These are phyloP conservation scores for Haemorhous mexicanus DNA, from an alignment of 2,113 vertebrate species.

Conservation along the genomic window DNA sequence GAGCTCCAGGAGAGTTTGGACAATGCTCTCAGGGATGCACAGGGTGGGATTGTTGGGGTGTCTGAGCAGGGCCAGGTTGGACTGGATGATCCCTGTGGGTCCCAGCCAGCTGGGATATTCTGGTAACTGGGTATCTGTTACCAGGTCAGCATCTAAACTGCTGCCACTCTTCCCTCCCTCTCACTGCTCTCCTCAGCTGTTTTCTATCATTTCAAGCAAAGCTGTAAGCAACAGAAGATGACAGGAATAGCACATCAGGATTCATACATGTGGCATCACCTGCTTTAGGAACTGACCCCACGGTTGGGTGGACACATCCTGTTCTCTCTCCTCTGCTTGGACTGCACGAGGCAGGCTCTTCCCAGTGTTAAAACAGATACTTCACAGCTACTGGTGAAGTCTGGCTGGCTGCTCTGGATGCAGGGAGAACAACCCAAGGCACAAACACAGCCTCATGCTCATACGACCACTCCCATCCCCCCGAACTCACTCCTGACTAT, in stretches of 20 bases:
- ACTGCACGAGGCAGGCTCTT: background rate
- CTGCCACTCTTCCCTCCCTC: background rate
- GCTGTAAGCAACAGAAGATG: background rate
- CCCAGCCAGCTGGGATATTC: background rate
- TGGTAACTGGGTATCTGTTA: background rate
- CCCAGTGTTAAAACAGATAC: background rate
- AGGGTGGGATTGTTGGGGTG: background rate
- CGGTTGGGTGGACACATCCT: background rate
- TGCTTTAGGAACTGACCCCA: background rate
- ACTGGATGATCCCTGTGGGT: background rate
- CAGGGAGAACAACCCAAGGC: background rate
- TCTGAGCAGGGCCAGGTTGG: background rate
- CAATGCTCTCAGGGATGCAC: rapidly evolving
- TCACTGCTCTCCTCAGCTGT: background rate
- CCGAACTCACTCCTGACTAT: background rate
- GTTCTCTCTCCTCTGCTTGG: background rate
- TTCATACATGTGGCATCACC: background rate
- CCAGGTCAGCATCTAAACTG: background rate
- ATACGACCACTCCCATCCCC: background rate
- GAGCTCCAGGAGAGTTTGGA: background rate
- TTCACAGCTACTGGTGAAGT: background rate
- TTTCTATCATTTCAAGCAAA: background rate
- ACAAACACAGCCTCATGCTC: background rate
- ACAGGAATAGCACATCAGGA: background rate
- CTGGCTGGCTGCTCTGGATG: background rate